Conservation (phyloP, 2,113 vertebrate species). For the Ctenodactylus gundi region DNA sequence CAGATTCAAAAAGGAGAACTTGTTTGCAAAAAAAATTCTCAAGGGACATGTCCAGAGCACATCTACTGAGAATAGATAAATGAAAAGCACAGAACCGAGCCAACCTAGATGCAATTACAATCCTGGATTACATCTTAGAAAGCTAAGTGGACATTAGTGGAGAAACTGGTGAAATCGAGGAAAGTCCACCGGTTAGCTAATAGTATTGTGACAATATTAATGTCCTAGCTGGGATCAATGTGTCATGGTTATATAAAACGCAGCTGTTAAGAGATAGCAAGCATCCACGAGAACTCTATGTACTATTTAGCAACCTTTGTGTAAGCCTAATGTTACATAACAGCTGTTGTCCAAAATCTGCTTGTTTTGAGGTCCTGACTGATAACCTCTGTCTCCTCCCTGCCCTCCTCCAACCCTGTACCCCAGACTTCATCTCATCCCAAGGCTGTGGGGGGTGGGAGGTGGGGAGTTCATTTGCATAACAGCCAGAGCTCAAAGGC, state of each 20-base stretch:
- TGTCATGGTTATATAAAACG: background rate
- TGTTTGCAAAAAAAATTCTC: background rate
- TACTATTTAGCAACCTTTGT: background rate
- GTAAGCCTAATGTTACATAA: background rate
- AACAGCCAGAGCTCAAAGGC: background rate
- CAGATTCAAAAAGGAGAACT: background rate
- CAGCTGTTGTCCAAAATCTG: background rate
- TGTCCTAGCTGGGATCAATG: background rate
- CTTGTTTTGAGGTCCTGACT: background rate
- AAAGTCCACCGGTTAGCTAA: background rate
- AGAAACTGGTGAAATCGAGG: background rate
- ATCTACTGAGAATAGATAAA: background rate
- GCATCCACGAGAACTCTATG: background rate
- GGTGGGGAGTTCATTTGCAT: background rate
- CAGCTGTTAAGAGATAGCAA: background rate
- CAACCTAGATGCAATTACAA: background rate
- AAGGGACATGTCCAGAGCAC: background rate
- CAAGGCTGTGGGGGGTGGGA: background rate
- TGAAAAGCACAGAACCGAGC: background rate
- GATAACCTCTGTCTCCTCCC: background rate
- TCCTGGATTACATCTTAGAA: background rate
- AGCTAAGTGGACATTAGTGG: background rate
- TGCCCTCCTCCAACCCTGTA: rapidly evolving
- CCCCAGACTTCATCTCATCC: background rate
- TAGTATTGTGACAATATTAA: background rate